Conservation (phyloP, 2,113 vertebrate genomes). For the Tyrannus savana region DNA sequence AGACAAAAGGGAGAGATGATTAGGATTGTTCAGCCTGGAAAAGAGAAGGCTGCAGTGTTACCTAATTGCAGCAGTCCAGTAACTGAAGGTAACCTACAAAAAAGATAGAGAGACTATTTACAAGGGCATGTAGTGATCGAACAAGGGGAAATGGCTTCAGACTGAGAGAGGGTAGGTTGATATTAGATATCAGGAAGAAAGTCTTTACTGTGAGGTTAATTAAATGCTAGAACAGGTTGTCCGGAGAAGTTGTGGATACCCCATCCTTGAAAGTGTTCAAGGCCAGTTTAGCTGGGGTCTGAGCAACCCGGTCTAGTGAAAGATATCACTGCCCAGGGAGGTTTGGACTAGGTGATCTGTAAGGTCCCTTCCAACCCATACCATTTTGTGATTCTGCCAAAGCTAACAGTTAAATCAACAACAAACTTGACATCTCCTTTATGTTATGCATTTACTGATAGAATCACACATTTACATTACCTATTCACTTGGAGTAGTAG, state of each 20-base stretch:
- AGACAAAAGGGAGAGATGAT: neutral
- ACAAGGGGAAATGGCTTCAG: neutral
- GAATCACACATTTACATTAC: neutral
- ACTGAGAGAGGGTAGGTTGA: neutral
- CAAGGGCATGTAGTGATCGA: neutral
- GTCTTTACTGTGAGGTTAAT: neutral
- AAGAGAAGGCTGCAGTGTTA: neutral
- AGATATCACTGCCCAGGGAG: neutral
- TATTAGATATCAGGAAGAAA: neutral
- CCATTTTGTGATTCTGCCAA: neutral
- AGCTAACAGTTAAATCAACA: neutral
- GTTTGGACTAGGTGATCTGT: neutral
- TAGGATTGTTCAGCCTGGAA: neutral
- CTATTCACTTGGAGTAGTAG: neutral
- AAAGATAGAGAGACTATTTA: neutral
- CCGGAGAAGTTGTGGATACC: neutral
- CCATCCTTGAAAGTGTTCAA: neutral
- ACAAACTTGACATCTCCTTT: neutral
- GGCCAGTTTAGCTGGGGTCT: neutral
- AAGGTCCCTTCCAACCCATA: neutral
- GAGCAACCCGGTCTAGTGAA: neutral
- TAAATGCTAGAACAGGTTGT: accelerated
- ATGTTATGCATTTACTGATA: neutral
- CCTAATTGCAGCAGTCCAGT: accelerated
- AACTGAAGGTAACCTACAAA: neutral